Base-by-base conservation (phyloP, 2,797 vertebrate genomes). In the Amniataba percoides region DNA sequence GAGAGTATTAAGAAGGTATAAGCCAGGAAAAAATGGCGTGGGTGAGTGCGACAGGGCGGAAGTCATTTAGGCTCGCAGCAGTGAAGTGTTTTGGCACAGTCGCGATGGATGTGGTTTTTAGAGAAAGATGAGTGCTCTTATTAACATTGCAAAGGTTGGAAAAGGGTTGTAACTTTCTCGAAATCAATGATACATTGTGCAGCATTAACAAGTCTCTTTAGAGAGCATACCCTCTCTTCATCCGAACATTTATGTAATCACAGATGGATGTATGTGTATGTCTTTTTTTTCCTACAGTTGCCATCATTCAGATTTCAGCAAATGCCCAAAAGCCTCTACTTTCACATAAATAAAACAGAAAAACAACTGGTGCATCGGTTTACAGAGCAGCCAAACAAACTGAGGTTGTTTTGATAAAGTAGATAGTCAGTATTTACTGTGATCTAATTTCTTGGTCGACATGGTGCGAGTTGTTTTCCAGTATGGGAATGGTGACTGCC, bases 101-200 rank as follows among this genome's bases (percentile, higher is more conserved):
- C 18, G 21, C 1, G 3, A 34, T 62, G 48, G 58, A 34, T 18
- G 25, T 45, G 12, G 25, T 15, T 57, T 57, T 59, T 5, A 58
- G 25, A 45, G 59, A 60, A 7, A 80, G 31, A 72, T 63, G 64
- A 78, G 73, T 53, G 65, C 21, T 43, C 46, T 64, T 31, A 46
- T 77, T 34, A 40, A 60, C 4, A 31, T 39, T 57, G 63, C 31
- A 65, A 73, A 74, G 53, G 69, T 63, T 63, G 74, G 87, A 87
- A 90, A 82, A 80, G 51, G 23, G 0, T 43, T 69, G 67, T 73
- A 71, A 79, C 46, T 65, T 45, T 80, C 76, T 71, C 75, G 65
- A 88, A 72, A 74, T 93, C 81, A 94, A 90, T 89, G 81, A 84
- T 68, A 80, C 84, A 87, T 90, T 86, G 86, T 93, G 87, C 83